Base-by-base conservation (phyloP, 2,888 invertebrate genomes). In the Quadroppia sp. region DNA sequence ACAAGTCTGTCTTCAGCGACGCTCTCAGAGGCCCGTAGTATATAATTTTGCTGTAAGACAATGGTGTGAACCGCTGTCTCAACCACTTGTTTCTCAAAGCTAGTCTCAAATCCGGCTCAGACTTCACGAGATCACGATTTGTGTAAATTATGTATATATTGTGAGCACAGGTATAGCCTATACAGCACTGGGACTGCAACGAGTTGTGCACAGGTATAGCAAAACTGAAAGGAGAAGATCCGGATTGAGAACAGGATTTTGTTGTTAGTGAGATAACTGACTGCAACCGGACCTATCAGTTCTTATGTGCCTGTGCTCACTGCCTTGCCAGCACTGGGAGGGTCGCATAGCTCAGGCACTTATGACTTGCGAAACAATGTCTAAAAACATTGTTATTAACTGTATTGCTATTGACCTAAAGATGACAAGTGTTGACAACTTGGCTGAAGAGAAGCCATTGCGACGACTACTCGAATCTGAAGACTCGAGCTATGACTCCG, bases 401-500 rank as follows among this genome's bases (percentile, higher is more conserved):
- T 50, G 50, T 15, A 50, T 50, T 50, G 20, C n/a, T 7, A 9
- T 23, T 4, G 20, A 50, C 20, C 2, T 50, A 25, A 72, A 73
- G 20, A 75, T 69, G 59, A 20, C 53, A 15, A 45, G 64, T 13
- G 20, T 61, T 9, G 74, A 74, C 74, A 61, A 23, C 56, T 20
- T 28, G 42, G 15, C 42, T 15, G 36, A 45, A 15, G 30, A 50
- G 6, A 23, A 50, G 32, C 40, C 72, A 36, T 42, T 72, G 56
- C 61, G 77, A 23, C 75, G 78, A 11, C 79, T 79, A 61, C 77
- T 81, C 71, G 81, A 82, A 71, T 81, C 81, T 20, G 91, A 91
- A 81, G 92, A 92, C 83, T 91, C 91, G 74, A 91, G 91, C 81
- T 92, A 92, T 83, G 92, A 92, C 84, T 91, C 91, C 25, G 91